Conservation (phyloP, 1,140 invertebrate species). For the Drosophila melanica region DNA sequence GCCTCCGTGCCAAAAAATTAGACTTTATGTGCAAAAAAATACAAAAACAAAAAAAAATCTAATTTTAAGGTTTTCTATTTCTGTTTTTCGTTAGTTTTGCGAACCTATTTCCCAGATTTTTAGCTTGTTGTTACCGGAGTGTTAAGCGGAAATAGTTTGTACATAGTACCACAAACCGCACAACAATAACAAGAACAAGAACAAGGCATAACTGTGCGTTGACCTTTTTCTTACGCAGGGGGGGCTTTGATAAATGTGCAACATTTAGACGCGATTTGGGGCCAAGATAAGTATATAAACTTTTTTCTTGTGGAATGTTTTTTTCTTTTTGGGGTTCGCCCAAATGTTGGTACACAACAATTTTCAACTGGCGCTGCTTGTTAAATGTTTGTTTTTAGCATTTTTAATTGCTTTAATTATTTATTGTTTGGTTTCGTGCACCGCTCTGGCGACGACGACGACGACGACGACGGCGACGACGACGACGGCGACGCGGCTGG, state of each 20-base stretch:
- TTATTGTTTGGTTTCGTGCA: slow-evolving; percentile 69
- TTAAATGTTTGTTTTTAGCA: slow-evolving; percentile 82
- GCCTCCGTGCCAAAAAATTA: slow-evolving; percentile 50
- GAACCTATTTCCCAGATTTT: slow-evolving; percentile 53
- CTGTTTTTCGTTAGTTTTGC: slow-evolving; percentile 26
- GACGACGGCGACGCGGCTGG: slow-evolving; percentile 45
- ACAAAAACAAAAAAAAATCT: slow-evolving; percentile 63
- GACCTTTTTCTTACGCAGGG: slow-evolving; percentile 71
- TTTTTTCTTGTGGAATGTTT: slow-evolving; percentile 12
- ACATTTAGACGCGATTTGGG: slow-evolving; percentile 82
- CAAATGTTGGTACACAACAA: slow-evolving; percentile 50
- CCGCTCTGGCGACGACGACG: slow-evolving; percentile 23
- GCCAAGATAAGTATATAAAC: slow-evolving; percentile 65
- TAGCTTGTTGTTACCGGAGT: slow-evolving; percentile 35
- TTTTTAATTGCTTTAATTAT: slow-evolving; percentile 83
- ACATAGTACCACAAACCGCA: slow-evolving; percentile 24
- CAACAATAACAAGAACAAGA: slow-evolving; percentile 60
- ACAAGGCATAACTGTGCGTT: slow-evolving; percentile 78
- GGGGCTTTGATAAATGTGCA: slow-evolving; percentile 78
- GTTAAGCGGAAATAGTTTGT: slow-evolving; percentile 74
- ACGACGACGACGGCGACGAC: slow-evolving; percentile 14
- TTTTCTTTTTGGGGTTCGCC: slow-evolving; percentile 25
- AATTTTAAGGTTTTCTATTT: slow-evolving; percentile 38
- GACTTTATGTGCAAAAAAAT: slow-evolving; percentile 69
- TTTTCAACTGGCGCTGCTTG: slow-evolving; percentile 72